Evolutionary conservation across 2,797 vertebrate genomes (phyloP), one percentile per base, ranked within the genome.

Genomic region (Pagetopsis macropterus): DNA sequence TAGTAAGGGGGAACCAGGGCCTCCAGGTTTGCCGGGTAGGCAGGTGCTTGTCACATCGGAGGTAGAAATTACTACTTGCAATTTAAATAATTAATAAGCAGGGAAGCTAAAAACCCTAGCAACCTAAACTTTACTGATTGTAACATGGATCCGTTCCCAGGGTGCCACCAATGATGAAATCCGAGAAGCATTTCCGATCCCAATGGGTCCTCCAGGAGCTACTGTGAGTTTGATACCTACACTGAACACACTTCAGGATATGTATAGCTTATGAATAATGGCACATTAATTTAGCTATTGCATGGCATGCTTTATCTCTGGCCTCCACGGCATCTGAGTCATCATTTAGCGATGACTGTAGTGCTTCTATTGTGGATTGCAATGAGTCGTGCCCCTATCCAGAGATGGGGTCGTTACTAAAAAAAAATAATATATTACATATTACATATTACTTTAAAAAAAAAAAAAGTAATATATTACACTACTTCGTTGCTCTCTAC

Each of bases 141-240:
- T 46, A 15, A n/a, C 4, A 3, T 45, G 16, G 17, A 37, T 90
- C 16, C 17, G 27, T 84, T 68, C 21, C 31, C 71, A 95, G 94
- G 89, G 90, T 1, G 86, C 92, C 63, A 89, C 85, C 9, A 37
- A 92, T 13, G 94, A 95, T 1, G 93, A 94, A 21, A 76, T 93
- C 41, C 88, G 92, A 49, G 81, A 94, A 66, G 89, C 91, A 7
- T 95, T 95, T 79, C 91, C 93, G 1, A 70, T 94, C 64, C 92
- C 94, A 3, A 92, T 94, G 94, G 94, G 94, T 51, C 94, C 93
- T 62, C 94, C 95, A 31, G 95, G 95, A 78, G 90, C 84, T 1
- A 79, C 83, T 51, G 95, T 95, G 73, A 94, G 94, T 88, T 27
- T 52, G 23, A 57, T 44, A 31, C 31, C 1, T 33, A 56, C 41